phyloP scores from a whole-genome alignment of 2,888 invertebrate species.

The Pediacus dermestoides region DNA sequence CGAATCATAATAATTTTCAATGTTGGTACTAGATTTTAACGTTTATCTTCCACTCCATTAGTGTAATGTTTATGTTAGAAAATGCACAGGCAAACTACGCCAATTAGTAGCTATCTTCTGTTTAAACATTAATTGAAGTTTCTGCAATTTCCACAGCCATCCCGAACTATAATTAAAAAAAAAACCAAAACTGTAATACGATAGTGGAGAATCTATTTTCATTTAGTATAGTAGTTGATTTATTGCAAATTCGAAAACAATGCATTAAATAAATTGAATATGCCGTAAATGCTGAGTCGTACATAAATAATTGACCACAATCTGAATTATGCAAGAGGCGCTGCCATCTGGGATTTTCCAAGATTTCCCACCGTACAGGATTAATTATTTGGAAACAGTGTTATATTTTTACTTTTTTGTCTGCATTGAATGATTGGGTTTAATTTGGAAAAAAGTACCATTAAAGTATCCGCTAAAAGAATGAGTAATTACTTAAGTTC shows the following conservation, averaged over 20 bases:
- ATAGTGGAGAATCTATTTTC: too few relatives aligned
- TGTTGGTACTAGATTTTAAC: constrained; percentile 15
- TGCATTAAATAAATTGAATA: constrained; percentile 17
- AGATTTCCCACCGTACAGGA: constrained; percentile 20
- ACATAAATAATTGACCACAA: constrained; percentile 20
- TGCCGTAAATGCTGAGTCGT: constrained; percentile 14
- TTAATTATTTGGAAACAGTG: constrained; percentile 23
- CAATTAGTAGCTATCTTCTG: constrained; percentile 15
- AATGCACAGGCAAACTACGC: constrained; percentile 12
- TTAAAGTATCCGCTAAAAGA: too few relatives aligned
- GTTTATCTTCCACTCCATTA: constrained; percentile 19
- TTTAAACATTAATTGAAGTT: constrained; percentile 9
- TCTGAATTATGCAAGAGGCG: constrained; percentile 18
- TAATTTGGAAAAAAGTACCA: too few relatives aligned
- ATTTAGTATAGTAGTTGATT: too few relatives aligned
- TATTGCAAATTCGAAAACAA: constrained; percentile 5
- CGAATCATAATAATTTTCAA: too few relatives aligned
- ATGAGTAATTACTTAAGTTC: too few relatives aligned
- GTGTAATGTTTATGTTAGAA: constrained; percentile 16
- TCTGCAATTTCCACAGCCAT: too few relatives aligned
- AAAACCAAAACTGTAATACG: background rate
- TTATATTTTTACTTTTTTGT: constrained; percentile 16
- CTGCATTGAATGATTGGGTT: too few relatives aligned
- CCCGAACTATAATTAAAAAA: too few relatives aligned
- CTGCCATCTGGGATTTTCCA: constrained; percentile 18